Evolutionary conservation across 2,113 vertebrate genomes (phyloP), one percentile per base, ranked within the genome.

Genomic region (Hepsetus odoe): DNA sequence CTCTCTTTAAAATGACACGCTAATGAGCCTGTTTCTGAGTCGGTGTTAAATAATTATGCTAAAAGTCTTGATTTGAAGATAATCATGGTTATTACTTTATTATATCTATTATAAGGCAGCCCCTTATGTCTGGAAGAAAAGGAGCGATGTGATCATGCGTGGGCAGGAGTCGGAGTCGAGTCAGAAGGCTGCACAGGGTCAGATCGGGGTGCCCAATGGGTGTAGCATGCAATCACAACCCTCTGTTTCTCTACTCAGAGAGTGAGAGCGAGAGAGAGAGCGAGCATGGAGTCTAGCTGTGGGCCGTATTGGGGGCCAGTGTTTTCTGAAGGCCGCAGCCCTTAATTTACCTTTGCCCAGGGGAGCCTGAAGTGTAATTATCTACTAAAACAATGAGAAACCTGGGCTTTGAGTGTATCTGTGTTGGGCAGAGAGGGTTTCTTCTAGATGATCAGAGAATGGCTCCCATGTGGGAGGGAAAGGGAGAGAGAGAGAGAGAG

Each of bases 281-380:
- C 83, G 78, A 86, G 80, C 87, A 83, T 82, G 46, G 78, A 75
- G 74, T 82, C 81, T 81, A 86, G 86, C 83, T 91, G 81, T 64
- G 88, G 76, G 82, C 32, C 77, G 59, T 83, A 82, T 86, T 89
- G 74, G 82, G 79, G 86, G 69, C 76, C n/a, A 87, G 72, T 82
- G 89, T 85, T 81, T 33, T 75, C 30, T 84, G 80, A 86, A 76
- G 32, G 84, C 83, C 66, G 80, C 83, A 87, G 65, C 72, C 79
- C 90, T 92, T 83, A 87, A 83, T 89, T 90, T 56, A 55, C 28
- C 85, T 65, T 80, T 11, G 79, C 77, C 87, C 56, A 42, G 62
- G 62, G 79, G 22, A 87, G 46, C 26, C 79, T 83, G 69, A 82
- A 64, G 69, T 80, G 76, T 87, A 88, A 90, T 91, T 90, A 87